These are phyloP conservation scores for Hylia prasina DNA, from an alignment of 2,113 vertebrate genomes.

Conservation along the genomic window DNA sequence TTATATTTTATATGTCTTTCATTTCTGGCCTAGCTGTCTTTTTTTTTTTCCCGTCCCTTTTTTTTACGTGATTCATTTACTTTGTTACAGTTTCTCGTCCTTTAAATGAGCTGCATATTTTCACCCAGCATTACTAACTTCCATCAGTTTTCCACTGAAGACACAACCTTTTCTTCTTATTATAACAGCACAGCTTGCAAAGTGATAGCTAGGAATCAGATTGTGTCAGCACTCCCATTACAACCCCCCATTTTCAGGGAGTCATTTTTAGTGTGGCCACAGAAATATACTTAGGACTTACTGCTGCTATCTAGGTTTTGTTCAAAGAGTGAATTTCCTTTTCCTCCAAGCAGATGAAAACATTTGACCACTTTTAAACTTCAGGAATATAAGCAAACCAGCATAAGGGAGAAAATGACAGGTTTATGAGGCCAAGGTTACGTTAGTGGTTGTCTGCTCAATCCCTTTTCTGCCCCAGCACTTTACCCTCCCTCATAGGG, in stretches of 20 bases:
- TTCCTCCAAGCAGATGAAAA: background rate
- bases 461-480: background rate
- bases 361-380: background rate
- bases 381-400: background rate
- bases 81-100: conserved; percentile 42
- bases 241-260: conserved; percentile 28
- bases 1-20: conserved; percentile 50
- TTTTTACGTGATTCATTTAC: conserved; percentile 48
- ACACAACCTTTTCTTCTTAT: conserved; percentile 59
- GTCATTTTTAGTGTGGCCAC: conserved; percentile 38
- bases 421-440: background rate
- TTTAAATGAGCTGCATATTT: conserved; percentile 67
- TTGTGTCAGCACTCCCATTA: conserved; percentile 59
- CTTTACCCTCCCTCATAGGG: background rate
- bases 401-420: background rate
- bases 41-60: background rate
- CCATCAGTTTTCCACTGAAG: conserved; percentile 60
- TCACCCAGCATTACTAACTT: conserved; percentile 54
- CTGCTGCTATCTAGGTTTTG: background rate
- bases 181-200: conserved; percentile 60
- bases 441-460: background rate
- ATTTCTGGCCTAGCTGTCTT: conserved; percentile 27
- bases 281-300: conserved; percentile 9
- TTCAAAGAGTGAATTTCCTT: background rate
- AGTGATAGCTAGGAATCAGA: conserved; percentile 60